Evolutionary conservation across 1,140 invertebrate species (phyloP), one percentile per base, ranked within the genome.

Genomic region (Magallana gigas): DNA sequence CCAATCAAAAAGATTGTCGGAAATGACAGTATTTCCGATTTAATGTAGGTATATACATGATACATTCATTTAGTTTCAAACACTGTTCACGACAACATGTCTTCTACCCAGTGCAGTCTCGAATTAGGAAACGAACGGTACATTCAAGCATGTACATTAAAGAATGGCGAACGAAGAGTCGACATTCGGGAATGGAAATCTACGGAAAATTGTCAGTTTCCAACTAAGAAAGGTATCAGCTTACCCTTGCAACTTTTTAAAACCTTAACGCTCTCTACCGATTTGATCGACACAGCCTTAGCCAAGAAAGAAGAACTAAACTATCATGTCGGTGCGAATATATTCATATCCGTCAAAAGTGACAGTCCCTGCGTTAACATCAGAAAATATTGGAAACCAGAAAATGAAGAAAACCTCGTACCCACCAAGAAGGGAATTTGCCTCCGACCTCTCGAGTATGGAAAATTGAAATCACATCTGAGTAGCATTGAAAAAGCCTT

Each of bases 321-420:
- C 23, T 80, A 36, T 80, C 71, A 80, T 80, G 7, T 80, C 71
- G 71, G n/a, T 36, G 71, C 71, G 12, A 56, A 56, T 80, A 56
- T 80, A 9, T 80, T 36, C 71, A n/a, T 80, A 18, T 8, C 71
- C 12, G n/a, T 80, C 71, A 80, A 29, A 36, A 23, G 48, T 11
- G 71, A 80, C 71, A 80, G 48, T 80, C 71, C 71, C 14, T 80
- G 71, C 23, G 71, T 80, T 29, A 56, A 80, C 48, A 80, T 64
- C 14, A 80, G 71, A 80, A 80, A 80, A 56, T 18, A 80, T 18
- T 80, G 71, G 71, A 80, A 36, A 56, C 23, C 12, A 16, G 12
- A 14, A 64, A 14, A 14, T 18, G 18, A 64, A 9, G 14, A 80
- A 23, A 56, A 29, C 71, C 8, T 56, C 14, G 23, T 80, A 12